Conservation (phyloP, 2,888 invertebrate species). For the Orthonychiurus folsomi region DNA sequence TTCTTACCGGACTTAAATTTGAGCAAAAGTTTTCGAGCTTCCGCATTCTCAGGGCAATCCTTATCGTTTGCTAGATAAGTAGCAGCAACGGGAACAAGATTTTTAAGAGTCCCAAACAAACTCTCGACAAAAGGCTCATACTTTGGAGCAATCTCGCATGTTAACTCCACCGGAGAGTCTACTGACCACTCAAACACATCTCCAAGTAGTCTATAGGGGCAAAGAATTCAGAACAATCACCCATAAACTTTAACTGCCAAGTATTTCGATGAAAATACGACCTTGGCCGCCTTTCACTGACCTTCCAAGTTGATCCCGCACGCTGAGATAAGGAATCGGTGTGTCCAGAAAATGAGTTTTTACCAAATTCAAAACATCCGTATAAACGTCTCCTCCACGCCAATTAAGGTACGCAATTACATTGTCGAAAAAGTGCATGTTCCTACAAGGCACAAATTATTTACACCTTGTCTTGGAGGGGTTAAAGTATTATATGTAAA, state of each 20-base stretch:
- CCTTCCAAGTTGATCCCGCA: constrained; percentile 37
- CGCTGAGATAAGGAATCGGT: constrained; percentile 39
- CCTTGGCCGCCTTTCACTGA: constrained; percentile 8
- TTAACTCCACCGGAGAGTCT: constrained; percentile 25
- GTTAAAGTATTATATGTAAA: constrained; percentile 2
- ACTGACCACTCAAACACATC: constrained; percentile 43
- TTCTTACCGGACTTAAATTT: constrained; percentile 39
- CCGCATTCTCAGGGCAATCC: constrained; percentile 36
- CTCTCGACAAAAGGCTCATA: constrained; percentile 27
- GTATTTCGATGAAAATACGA: no score
- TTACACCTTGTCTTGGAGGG: background rate
- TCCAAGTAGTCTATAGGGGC: constrained; percentile 40
- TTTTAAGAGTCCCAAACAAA: constrained; percentile 22
- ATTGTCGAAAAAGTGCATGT: constrained; percentile 38
- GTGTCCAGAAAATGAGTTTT: constrained; percentile 38
- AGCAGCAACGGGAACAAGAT: constrained; percentile 32
- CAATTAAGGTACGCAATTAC: constrained; percentile 34
- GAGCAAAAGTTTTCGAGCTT: constrained; percentile 35
- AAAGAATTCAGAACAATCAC: no score
- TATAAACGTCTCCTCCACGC: constrained; percentile 36
- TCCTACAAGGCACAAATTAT: constrained; percentile 20
- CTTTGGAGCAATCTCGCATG: constrained; percentile 26
- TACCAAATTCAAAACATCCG: constrained; percentile 30
- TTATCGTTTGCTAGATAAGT: constrained; percentile 34
- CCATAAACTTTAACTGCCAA: no score